A percentile compares a stretch with the other conserved stretches of the same genome.
phyloP scores from a whole-genome alignment of 2,888 invertebrate genomes.

The Meliscaeva auricollis region DNA sequence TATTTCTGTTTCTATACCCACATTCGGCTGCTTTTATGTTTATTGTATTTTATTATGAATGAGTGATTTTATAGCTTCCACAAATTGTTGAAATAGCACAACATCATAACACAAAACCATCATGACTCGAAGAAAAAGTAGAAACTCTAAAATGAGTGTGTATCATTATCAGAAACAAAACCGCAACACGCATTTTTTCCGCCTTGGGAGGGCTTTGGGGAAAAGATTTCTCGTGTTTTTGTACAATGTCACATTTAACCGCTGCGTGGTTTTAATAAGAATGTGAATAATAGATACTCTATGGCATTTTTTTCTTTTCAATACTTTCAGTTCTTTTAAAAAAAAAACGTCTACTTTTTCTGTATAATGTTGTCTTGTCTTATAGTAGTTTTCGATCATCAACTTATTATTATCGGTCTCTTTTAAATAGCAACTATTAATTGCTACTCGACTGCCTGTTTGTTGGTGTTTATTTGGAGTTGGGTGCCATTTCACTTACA shows the following conservation, averaged over 20 bases:
- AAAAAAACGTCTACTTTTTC: no score
- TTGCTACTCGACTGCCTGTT: no score
- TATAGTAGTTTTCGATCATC: no score
- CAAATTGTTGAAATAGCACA: slow-evolving; percentile 27
- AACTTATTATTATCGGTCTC: no score
- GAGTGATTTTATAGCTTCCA: slow-evolving; percentile 52
- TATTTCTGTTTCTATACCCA: neutral
- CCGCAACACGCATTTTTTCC: slow-evolving; percentile 39
- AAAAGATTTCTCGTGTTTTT: neutral
- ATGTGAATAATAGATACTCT: neutral
- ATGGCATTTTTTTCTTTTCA: neutral
- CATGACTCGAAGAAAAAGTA: neutral
- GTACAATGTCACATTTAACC: slow-evolving; percentile 17
- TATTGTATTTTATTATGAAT: slow-evolving; percentile 40
- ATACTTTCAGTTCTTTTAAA: neutral
- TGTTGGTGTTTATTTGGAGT: no score
- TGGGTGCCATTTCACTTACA: no score
- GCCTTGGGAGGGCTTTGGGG: slow-evolving; percentile 8
- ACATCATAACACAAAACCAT: slow-evolving; percentile 24
- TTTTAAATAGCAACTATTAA: no score
- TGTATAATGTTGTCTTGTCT: no score
- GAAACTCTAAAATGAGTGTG: neutral
- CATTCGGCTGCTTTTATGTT: slow-evolving; percentile 43
- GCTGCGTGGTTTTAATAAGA: neutral
- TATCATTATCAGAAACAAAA: slow-evolving; percentile 41